Evolutionary conservation across 2,888 invertebrate genomes (phyloP), one percentile per base, ranked within the genome.

Genomic region (Callimorpha dominula): DNA sequence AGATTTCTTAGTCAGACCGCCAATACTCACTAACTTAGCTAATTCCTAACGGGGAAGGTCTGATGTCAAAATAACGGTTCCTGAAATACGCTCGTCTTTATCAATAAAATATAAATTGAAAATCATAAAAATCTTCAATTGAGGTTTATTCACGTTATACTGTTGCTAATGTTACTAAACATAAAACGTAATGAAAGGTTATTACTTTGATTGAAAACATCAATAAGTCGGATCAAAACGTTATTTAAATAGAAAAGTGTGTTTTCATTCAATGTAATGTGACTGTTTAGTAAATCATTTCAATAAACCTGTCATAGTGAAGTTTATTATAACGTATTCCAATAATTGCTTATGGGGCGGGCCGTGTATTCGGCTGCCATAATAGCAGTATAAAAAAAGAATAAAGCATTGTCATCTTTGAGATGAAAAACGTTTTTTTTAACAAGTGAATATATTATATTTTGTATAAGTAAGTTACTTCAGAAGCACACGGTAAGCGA

Each of bases 111-210:
- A 72, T 84, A 76, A 84, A 82, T 84, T 77, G 72, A 64, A 71
- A 72, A 65, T 74, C 66, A 78, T 84, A 82, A 82, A 82, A 68
- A 76, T 43, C 68, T 75, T 78, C 75, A 81, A 85, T 85, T 85
- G 77, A 79, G 65, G 75, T 76, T 76, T 78, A 83, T 76, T 77
- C 75, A 78, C 73, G 76, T 80, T 84, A 81, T 78, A 84, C 80
- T 77, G 78, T 77, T 78, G 67, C 52, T 81, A 78, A 77, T 83
- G 67, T 72, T 43, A 75, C 73, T 72, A 73, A 68, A 71, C 73
- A 83, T 77, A 70, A 80, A 82, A 78, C 70, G 71, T 78, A 75
- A 80, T 78, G 62, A 78, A 78, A 78, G 75, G 65, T 78, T 68
- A 78, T 73, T 71, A 71, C 76, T 73, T 70, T 68, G 49, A 75